Evolutionary conservation across 2,888 invertebrate species (phyloP), one percentile per base, ranked within the genome.

Genomic region (Drosophila anceps): DNA sequence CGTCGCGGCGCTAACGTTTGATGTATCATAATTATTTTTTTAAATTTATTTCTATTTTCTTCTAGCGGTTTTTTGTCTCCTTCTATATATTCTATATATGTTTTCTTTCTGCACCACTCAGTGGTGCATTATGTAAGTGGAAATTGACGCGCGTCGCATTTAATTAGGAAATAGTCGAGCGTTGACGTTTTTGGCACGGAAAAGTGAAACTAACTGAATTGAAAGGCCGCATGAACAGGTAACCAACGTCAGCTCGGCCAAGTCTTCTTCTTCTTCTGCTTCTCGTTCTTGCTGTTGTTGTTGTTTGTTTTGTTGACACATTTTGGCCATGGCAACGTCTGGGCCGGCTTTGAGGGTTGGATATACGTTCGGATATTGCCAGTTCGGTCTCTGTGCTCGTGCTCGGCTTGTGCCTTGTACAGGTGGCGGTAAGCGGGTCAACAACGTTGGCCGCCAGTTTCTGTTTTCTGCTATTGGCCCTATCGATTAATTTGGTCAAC

Each of bases 241-340:
- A 81, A 81, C 58, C 55, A 68, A 60, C 80, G 58, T 54, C 50
- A 44, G 51, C 27, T 39, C 46, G 61, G 62, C 59, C 60, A 48
- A 18, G 43, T 58, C 57, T 73, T n/a, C n/a, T 29, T 18, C 31
- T 18, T 6, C 7, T 12, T n/a, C 10, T 9, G 12, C 1, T 31
- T 27, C 7, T 46, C 15, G 9, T 10, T 24, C 4, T 53, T 37
- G 9, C 37, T 10, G 15, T 27, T 84, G 82, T 86, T 57, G 31
- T 31, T 43, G n/a, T 85, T 79, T 78, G 79, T 80, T 74, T 74
- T 31, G 71, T 39, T 62, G 72, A 76, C 76, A 58, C 73, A 73
- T 76, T 85, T 84, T 84, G 90, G 82, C 88, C 88, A 88, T 88
- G 90, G 88, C 86, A 88, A 88, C 88, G 82, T 64, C 37, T 54